These are phyloP conservation scores for Manacus vitellinus DNA, from an alignment of 2,113 vertebrate genomes.

Conservation along the genomic window DNA sequence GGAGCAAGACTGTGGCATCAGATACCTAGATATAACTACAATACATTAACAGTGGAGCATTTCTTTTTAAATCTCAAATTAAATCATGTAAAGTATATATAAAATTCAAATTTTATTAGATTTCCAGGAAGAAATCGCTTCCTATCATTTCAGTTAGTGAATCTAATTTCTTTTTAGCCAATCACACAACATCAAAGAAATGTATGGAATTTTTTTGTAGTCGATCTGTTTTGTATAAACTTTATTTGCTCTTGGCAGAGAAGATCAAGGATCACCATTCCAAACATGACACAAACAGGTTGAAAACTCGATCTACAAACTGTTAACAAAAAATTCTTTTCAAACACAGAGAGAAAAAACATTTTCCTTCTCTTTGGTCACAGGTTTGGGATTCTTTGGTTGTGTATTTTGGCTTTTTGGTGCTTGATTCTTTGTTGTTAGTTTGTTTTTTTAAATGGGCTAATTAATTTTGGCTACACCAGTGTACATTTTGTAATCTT, in stretches of 20 bases:
- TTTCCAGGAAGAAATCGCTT: not conserved
- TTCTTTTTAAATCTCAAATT: not conserved
- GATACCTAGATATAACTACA: not conserved
- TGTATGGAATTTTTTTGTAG: not conserved
- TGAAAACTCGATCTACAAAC: not conserved
- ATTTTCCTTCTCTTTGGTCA: not conserved
- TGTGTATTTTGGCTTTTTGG: not conserved
- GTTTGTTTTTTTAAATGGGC: not conserved
- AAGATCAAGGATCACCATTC: not conserved
- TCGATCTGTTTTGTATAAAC: not conserved
- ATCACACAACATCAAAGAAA: not conserved
- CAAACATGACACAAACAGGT: not conserved
- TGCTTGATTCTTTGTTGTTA: not conserved
- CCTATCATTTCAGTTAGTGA: not conserved
- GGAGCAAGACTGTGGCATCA: not conserved
- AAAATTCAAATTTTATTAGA: slow-evolving; percentile 29
- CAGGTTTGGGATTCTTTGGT: accelerated
- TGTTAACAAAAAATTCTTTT: not conserved
- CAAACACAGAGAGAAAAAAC: not conserved
- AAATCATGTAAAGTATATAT: not conserved
- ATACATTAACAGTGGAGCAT: not conserved
- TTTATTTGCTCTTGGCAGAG: not conserved
- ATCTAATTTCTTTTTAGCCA: not conserved
- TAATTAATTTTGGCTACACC: not conserved
- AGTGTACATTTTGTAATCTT: not conserved